Evolutionary conservation across 2,888 invertebrate genomes (phyloP), one percentile per base, ranked within the genome.

Genomic region (Vesta saturnalis): DNA sequence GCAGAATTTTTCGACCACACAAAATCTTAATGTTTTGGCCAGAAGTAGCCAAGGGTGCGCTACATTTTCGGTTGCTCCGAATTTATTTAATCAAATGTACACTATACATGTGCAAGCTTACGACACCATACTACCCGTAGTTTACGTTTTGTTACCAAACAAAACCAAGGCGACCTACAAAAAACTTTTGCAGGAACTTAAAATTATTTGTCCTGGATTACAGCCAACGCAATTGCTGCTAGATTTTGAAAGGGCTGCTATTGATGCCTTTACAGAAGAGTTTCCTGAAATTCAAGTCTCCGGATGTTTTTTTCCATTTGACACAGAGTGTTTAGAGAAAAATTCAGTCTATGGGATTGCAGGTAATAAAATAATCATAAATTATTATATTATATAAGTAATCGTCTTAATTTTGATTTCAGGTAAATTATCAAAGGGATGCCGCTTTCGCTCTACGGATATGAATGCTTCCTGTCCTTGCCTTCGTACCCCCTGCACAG

Each of bases 341-440:
- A 43, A 43, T 43, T 43, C 43, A 43, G 12, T 43, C 4, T 43
- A 14, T 43, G 43, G 43, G 43, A 12, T 43, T 43, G 12, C 43
- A 43, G 43, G 43, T 43, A 43, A 43, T 14, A 43, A 43, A n/a
- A n/a, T n/a, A n/a, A n/a, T n/a, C n/a, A n/a, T n/a, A n/a, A n/a
- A n/a, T n/a, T n/a, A n/a, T n/a, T n/a, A 43, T 43, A 43, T 43
- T 6, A 43, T 6, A 43, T 43, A 43, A 43, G 4, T 10, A 43
- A 14, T 43, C 43, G 4, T 43, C 43, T n/a, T 43, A 12, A 43
- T 43, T 43, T 43, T 43, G 43, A 6, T 43, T 6, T 12, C 4
- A 43, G 43, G 43, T 43, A 43, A 43, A 43, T 43, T 43, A 43
- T 12, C 43, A 43, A 43, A 43, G 43, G 43, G 43, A 43, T 12